Evolutionary conservation across 2,797 vertebrate species (phyloP), one percentile per base, ranked within the genome.

Genomic region (Miichthys miiuy): DNA sequence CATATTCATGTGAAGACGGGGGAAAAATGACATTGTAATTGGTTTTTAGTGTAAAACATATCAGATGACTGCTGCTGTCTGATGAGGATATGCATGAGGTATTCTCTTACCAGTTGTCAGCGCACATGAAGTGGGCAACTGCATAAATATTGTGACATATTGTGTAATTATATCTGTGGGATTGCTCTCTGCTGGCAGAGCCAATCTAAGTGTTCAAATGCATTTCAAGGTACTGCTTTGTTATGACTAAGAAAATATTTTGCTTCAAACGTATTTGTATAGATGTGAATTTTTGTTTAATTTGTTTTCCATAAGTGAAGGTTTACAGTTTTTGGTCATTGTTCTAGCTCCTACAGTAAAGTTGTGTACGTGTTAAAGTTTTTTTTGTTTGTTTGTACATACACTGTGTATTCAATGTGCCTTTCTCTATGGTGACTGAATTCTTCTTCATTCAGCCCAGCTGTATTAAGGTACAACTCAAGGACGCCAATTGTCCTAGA

Each of bases 121-220:
- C 46, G 60, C 87, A 91, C 88, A 87, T 82, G 73, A 91, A 86
- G 84, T 75, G 77, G 88, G 81, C 86, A 88, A 89, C 86, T 82
- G 88, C 90, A 89, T 91, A 93, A 93, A 93, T 93, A 91, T 93
- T 93, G 92, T 94, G 93, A 94, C 83, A 90, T 92, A 89, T 94
- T 93, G 94, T 95, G 94, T 96, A 96, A 96, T 95, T 95, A 94
- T 93, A 95, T 96, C 94, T 93, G 94, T 94, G 94, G 95, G 96
- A 95, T 96, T 96, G 95, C 95, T 95, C 95, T 99, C 98, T 99
- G 98, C 98, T 93, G 98, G 98, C 98, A 96, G 98, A 98, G 95
- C 94, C 95, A 94, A 94, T 96, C 96, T 75, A 88, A 87, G 89
- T 92, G 91, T 91, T 93, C 77, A 94, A 96, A 95, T 96, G 95